Percentiles rank a stretch among this genome's conserved stretches.
Evolutionary conservation across 2,888 invertebrate genomes (phyloP).

Genomic region (Hemithea aestivaria): DNA sequence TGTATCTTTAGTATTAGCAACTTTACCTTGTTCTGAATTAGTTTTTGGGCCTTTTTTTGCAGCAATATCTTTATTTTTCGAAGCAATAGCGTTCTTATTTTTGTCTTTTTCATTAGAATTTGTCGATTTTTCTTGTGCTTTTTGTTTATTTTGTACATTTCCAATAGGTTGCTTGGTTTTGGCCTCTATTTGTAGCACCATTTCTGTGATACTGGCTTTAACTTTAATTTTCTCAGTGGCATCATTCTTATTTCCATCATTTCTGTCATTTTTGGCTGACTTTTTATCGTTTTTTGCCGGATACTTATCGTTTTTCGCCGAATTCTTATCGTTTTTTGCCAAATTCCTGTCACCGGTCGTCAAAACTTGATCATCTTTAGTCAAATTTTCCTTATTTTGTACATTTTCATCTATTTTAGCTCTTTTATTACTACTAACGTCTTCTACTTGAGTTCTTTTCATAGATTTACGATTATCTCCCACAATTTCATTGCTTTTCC

Average conservation of each 20-base stretch:
- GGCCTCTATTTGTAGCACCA: background rate
- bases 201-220: background rate
- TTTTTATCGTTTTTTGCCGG: too few species aligned
- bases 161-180: background rate
- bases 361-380: constrained; percentile 1
- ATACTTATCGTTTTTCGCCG: too few species aligned
- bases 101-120: constrained; percentile 5
- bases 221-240: constrained; percentile 1
- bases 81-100: constrained; percentile 6
- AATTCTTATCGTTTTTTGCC: too few species aligned
- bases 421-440: constrained; percentile 13
- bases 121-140: constrained; percentile 4
- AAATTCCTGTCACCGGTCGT: too few species aligned
- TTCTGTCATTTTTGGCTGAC: too few species aligned
- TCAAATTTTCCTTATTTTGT: constrained; percentile 10
- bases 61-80: constrained; percentile 11
- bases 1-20: background rate
- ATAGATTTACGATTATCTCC: constrained; percentile 25
- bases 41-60: constrained; percentile 10
- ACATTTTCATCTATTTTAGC: constrained; percentile 2
- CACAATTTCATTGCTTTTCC: constrained; percentile 37
- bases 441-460: constrained; percentile 11
- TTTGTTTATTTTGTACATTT: background rate
- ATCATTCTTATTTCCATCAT: constrained; percentile 11
- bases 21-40: constrained; percentile 9